Percentiles rank a stretch among this genome's conserved stretches.
These are phyloP conservation scores for Carposina sasakii DNA, from an alignment of 1,140 invertebrate genomes.

Conservation along the genomic window DNA sequence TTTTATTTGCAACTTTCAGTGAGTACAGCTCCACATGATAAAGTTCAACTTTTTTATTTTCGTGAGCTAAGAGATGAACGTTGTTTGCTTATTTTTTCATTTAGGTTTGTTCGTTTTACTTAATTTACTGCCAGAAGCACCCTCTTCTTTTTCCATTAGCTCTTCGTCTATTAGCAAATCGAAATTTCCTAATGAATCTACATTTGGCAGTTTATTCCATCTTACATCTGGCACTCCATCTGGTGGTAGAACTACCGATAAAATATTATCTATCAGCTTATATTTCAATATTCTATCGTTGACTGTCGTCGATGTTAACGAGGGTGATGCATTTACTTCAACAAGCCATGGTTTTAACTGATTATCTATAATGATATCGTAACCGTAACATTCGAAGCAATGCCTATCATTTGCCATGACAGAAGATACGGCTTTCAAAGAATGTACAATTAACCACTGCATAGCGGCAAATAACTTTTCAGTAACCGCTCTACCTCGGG, in stretches of 20 bases:
- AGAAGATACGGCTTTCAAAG: slow-evolving; percentile 84
- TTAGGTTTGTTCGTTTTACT: slow-evolving; percentile 17
- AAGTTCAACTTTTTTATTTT: too few relatives aligned
- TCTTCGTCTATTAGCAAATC: slow-evolving; percentile 92
- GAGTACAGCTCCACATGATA: too few relatives aligned
- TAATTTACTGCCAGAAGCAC: slow-evolving; percentile 12
- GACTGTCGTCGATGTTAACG: slow-evolving; percentile 93
- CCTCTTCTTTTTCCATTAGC: slow-evolving; percentile 51
- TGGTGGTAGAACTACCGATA: slow-evolving; percentile 92
- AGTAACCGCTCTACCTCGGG: slow-evolving; percentile 89
- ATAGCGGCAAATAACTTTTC: slow-evolving; percentile 89
- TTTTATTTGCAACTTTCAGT: too few relatives aligned
- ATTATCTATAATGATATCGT: slow-evolving; percentile 92
- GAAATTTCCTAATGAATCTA: slow-evolving; percentile 89
- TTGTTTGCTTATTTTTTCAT: slow-evolving; percentile 5
- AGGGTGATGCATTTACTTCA: slow-evolving; percentile 96
- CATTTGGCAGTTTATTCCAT: slow-evolving; percentile 90
- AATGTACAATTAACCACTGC: slow-evolving; percentile 92
- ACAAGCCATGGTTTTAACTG: slow-evolving; percentile 90
- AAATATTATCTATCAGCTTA: slow-evolving; percentile 95
- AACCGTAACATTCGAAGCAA: slow-evolving; percentile 94
- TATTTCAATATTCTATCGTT: slow-evolving; percentile 97
- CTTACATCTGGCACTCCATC: slow-evolving; percentile 92
- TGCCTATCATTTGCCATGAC: slow-evolving; percentile 85
- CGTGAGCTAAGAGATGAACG: too few relatives aligned